Evolutionary conservation across 2,113 vertebrate genomes (phyloP), one percentile per base, ranked within the genome.

Genomic region (Odontophorus gujanensis): DNA sequence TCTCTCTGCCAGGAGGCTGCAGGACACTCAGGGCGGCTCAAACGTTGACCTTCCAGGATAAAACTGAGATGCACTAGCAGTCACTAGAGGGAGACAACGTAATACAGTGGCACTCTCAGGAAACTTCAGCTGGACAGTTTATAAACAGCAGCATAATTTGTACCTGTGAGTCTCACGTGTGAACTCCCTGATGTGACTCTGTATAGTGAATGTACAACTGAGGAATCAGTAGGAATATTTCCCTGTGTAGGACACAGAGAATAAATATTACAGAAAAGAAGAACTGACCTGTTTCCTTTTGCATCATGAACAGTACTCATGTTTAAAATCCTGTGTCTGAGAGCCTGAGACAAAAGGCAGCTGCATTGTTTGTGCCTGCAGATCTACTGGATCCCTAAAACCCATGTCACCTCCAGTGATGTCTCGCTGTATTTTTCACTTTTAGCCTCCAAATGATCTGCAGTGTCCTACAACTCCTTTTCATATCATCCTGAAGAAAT

Each of bases 31-130:
- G 51, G 50, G 36, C 7, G 61, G 4, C 40, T 26, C 30, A 45
- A 4, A 17, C 34, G 61, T 71, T 59, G 67, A 74, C 84, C 66
- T 22, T 19, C 55, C 32, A 3, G 4, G 36, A 34, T 34, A 58
- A 89, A 84, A 5, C 22, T 38, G 42, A 80, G 32, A 30, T 21
- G 75, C 51, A 81, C 57, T 72, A 93, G 45, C 30, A 51, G 85
- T 81, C 94, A 89, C 91, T 93, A 96, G 96, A 91, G 89, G 94
- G 87, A 94, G 95, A 92, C 71, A 87, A 67, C 13, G 30, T 36
- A 89, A 82, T 13, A 92, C 48, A 81, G 55, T 5, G 81, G 26
- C n/a, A 73, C 7, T 8, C 85, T 5, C 38, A 80, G 36, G 82
- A 90, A 87, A 76, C 7, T 47, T 62, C 40, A n/a, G 21, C 13